Evolutionary conservation across 2,888 invertebrate genomes (phyloP).

Genomic region (Portevinia maculata): DNA sequence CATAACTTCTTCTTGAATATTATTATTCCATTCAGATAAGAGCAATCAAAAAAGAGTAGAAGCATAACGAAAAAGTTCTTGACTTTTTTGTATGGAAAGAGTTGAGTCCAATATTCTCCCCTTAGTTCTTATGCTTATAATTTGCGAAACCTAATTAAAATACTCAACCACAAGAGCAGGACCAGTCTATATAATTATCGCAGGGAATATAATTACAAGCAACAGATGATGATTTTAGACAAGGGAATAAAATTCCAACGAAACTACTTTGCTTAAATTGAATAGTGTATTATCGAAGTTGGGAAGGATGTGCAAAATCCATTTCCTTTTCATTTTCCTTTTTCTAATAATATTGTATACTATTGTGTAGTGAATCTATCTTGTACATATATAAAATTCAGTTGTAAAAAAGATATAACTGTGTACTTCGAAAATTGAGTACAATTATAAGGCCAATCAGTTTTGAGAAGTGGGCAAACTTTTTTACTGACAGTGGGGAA

Average conservation of each 20-base stretch:
- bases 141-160: constrained; percentile 62
- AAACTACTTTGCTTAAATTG: constrained; percentile 39
- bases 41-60: constrained; percentile 24
- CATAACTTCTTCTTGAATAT: neutral
- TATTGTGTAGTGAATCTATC: neutral
- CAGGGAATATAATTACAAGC: constrained; percentile 44
- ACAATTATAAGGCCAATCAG: constrained; percentile 36
- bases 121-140: constrained; percentile 12
- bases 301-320: constrained; percentile 7
- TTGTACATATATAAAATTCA: neutral
- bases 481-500: neutral
- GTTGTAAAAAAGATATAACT: neutral
- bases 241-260: constrained; percentile 38
- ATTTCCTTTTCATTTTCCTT: no score
- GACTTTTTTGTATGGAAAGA: constrained; percentile 21
- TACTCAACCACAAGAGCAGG: constrained; percentile 32
- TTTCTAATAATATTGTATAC: neutral
- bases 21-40: constrained; percentile 7
- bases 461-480: constrained; percentile 14
- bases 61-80: constrained; percentile 20
- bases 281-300: constrained; percentile 29
- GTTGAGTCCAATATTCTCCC: constrained; percentile 29
- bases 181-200: constrained; percentile 46
- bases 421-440: constrained; percentile 11
- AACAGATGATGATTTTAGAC: constrained; percentile 47